Evolutionary conservation across 2,888 invertebrate genomes (phyloP).

Genomic region (Papilio elwesi): DNA sequence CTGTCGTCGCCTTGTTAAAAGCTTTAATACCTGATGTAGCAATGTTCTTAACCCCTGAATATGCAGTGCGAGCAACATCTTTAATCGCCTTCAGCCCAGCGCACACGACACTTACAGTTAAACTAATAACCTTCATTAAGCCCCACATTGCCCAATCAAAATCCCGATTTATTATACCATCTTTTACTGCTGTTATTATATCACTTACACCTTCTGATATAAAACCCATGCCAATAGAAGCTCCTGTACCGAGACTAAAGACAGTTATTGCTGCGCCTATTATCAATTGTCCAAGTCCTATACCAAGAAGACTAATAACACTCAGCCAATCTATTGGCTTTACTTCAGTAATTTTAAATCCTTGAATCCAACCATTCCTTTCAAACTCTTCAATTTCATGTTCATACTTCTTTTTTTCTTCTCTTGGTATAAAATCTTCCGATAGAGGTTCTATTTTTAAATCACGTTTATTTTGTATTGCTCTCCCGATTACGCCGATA

Average conservation of each 20-base stretch:
- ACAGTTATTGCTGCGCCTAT: conserved; percentile 41
- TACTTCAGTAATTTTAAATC: conserved; percentile 42
- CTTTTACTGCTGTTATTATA: conserved; percentile 43
- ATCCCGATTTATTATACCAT: conserved; percentile 42
- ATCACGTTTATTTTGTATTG: conserved; percentile 30
- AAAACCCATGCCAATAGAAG: conserved; percentile 38
- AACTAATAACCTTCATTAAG: conserved; percentile 42
- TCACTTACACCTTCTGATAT: conserved; percentile 42
- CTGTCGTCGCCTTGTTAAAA: conserved; percentile 32
- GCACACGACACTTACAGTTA: conserved; percentile 37
- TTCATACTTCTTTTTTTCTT: conserved; percentile 27
- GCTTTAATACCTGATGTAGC: conserved; percentile 33
- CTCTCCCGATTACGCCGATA: conserved; percentile 39
- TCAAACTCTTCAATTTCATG: conserved; percentile 40
- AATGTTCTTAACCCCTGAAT: conserved; percentile 37
- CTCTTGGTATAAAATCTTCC: conserved; percentile 32
- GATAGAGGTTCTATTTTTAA: conserved; percentile 36
- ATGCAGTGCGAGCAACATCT: conserved; percentile 40
- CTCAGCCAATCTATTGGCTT: conserved; percentile 42
- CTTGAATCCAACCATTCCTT: conserved; percentile 41
- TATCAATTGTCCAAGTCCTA: conserved; percentile 42
- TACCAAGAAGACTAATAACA: conserved; percentile 37
- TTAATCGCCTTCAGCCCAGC: conserved; percentile 42
- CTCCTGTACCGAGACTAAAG: conserved; percentile 39
- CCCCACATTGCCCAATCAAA: conserved; percentile 43